Evolutionary conservation across 2,113 vertebrate genomes (phyloP).

Genomic region (Pungitius pungitius): DNA sequence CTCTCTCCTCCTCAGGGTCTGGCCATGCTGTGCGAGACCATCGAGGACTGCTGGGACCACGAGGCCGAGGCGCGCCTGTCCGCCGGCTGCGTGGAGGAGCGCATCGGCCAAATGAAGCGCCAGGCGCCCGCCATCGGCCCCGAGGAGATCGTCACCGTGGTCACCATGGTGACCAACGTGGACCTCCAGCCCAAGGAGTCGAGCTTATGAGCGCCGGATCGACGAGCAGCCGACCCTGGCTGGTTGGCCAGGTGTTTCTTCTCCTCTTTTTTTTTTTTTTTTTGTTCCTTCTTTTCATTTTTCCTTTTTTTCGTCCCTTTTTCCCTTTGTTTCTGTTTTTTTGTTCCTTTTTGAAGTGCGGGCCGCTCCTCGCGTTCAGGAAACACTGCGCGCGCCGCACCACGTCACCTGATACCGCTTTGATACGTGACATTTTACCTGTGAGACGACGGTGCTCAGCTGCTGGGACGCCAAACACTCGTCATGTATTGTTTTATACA

Average conservation of each 20-base stretch:
- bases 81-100: slow-evolving; percentile 95
- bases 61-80: slow-evolving; percentile 96
- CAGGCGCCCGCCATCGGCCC: slow-evolving; percentile 90
- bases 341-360: slow-evolving; percentile 50
- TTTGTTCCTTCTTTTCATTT: slow-evolving; percentile 16
- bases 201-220: slow-evolving; percentile 88
- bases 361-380: slow-evolving; percentile 74
- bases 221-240: slow-evolving; percentile 63
- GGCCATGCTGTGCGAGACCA: slow-evolving; percentile 95
- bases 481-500: not conserved
- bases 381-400: slow-evolving; percentile 67
- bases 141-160: slow-evolving; percentile 97
- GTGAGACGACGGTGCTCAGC: not conserved
- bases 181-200: slow-evolving; percentile 99
- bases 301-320: slow-evolving; percentile 5
- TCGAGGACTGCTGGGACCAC: slow-evolving; percentile 99
- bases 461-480: slow-evolving; percentile 36
- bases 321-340: slow-evolving; percentile 8
- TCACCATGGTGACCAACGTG: slow-evolving; percentile 99
- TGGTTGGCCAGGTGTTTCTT: slow-evolving; percentile 49
- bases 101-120: slow-evolving; percentile 97
- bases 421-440: slow-evolving; percentile 46
- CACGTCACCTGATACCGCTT: slow-evolving; percentile 57
- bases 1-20: slow-evolving; percentile 83
- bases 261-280: not conserved